Evolutionary conservation across 2,797 vertebrate genomes (phyloP).

Genomic region (Dryobates pubescens): DNA sequence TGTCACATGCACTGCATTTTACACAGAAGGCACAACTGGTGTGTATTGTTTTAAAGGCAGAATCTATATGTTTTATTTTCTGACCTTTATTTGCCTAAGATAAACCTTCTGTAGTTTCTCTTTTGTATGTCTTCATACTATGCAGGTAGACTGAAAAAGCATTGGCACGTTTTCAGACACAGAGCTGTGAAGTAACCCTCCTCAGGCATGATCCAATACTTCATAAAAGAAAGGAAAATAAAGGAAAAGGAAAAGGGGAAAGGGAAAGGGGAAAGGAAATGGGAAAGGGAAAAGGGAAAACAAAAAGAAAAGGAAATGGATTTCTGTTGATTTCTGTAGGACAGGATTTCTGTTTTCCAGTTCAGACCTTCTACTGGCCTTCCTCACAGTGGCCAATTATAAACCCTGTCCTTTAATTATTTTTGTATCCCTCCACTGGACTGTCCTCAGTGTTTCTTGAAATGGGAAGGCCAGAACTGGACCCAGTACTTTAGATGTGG

Average conservation of each 20-base stretch:
- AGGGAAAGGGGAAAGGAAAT: too few relatives aligned
- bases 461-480: not conserved
- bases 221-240: not conserved
- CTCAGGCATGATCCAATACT: not conserved
- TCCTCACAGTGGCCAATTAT: not conserved
- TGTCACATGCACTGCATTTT: not conserved
- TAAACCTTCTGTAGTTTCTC: not conserved
- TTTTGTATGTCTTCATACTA: not conserved
- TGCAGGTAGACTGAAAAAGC: not conserved
- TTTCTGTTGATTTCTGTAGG: too few relatives aligned
- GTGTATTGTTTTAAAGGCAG: not conserved
- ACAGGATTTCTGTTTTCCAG: not conserved
- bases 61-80: not conserved
- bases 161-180: not conserved
- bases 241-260: too few relatives aligned
- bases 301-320: too few relatives aligned
- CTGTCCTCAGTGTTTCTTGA: not conserved
- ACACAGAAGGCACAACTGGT: not conserved
- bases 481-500: not conserved
- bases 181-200: not conserved
- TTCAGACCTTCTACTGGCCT: not conserved
- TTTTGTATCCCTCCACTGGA: not conserved
- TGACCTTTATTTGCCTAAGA: not conserved
- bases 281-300: too few relatives aligned
- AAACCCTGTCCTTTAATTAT: not conserved